Evolutionary conservation across 1,140 invertebrate species (phyloP).

Genomic region (Nymphalis io): DNA sequence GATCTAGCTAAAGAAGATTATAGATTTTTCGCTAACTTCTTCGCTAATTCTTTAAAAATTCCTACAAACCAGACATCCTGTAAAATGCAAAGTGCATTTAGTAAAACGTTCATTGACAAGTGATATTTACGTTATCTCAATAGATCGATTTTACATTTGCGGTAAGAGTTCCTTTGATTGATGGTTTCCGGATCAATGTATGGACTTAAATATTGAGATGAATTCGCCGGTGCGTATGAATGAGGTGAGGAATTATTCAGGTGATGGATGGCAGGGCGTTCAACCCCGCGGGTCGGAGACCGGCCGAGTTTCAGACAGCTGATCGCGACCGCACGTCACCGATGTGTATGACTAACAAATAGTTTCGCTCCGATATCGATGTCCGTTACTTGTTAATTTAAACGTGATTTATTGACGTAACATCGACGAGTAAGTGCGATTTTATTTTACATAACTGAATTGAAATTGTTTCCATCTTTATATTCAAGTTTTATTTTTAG

Average conservation of each 20-base stretch:
- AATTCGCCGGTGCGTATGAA: conserved; percentile 65
- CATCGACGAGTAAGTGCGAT: conserved; percentile 23
- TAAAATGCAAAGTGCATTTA: conserved; percentile 5
- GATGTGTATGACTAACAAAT: conserved; percentile 54
- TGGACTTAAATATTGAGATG: conserved; percentile 69
- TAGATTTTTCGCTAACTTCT: no score
- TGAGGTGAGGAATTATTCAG: conserved; percentile 70
- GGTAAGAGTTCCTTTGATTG: conserved; percentile 49
- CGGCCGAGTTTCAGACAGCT: conserved; percentile 72
- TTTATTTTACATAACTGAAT: conserved; percentile 18
- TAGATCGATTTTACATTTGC: conserved; percentile 50
- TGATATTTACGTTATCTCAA: conserved; percentile 39
- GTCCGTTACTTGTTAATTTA: conserved; percentile 58
- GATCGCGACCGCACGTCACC: conserved; percentile 52
- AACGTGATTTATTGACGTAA: conserved; percentile 46
- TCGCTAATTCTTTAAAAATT: no score
- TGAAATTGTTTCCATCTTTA: conserved; percentile 5
- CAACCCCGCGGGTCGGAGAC: conserved; percentile 63
- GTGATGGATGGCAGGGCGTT: conserved; percentile 62
- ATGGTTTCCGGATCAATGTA: conserved; percentile 64
- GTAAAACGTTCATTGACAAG: conserved; percentile 40
- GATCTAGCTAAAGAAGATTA: no score
- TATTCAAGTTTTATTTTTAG: conserved; percentile 1
- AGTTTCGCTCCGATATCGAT: conserved; percentile 42
- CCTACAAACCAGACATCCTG: background rate